Base-by-base conservation (phyloP, 2,113 vertebrate genomes). In the Myotis brandtii region DNA sequence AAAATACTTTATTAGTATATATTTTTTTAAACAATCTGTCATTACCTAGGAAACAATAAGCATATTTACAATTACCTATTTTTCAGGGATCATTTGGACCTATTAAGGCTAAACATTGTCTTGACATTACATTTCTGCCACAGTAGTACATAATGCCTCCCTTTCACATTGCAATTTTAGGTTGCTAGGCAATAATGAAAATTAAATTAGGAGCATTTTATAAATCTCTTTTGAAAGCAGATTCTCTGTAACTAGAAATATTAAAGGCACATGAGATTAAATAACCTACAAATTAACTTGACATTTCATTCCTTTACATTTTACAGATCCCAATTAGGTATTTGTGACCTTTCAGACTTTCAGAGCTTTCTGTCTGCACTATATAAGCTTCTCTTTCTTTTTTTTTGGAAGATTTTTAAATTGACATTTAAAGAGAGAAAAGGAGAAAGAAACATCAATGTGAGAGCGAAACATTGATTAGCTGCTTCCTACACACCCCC, bases 1-100 rank as follows among this genome's bases (percentile, higher is more conserved):
- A 72, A 93, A 52, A 66, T 79, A 83, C 64, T 96, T 96, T 96
- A 95, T 94, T 96, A 80, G 59, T 92, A 30, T 64, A 94, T 23
- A 93, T 84, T 66, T 88, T 91, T 76, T n/a, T 59, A 86, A 94
- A 91, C 69, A 76, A 69, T 82, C 25, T 69, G 34, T 91, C 56
- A 89, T 92, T 77, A 91, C 40, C n/a, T 72, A 86, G 40, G 32
- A 92, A 93, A 70, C 69, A 94, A 62, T 86, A 82, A 66, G 43
- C 32, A 70, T 84, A 91, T 92, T 89, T 96, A 94, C 14, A 95
- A n/a, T 89, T 46, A 83, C 37, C 40, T 86, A 76, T 90, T 85
- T 92, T 92, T 96, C 54, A 95, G 46, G 37, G 50, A 89, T 76
- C 5, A 23, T 76, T 21, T 62, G 70, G 10, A 56, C 13, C 13